These are phyloP conservation scores for Avahi laniger DNA, from an alignment of 2,797 vertebrate genomes.

Conservation along the genomic window DNA sequence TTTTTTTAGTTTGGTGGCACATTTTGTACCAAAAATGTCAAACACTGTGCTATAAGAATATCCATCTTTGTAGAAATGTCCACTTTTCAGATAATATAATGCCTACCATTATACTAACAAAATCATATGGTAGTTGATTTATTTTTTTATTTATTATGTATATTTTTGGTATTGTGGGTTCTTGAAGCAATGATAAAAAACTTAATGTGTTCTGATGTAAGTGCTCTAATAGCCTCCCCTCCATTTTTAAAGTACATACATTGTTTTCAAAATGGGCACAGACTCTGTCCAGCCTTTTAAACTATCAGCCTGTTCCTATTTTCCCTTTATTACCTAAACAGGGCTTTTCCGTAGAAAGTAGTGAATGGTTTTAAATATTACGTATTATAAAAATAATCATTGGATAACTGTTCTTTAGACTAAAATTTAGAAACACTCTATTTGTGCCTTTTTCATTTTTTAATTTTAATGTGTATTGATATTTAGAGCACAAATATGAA, in stretches of 20 bases:
- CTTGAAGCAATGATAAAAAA: constrained; percentile 81
- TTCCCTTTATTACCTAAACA: constrained; percentile 48
- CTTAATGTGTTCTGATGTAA: constrained; percentile 80
- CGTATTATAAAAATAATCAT: constrained; percentile 50
- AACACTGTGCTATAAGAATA: constrained; percentile 84
- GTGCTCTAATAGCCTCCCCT: constrained; percentile 70
- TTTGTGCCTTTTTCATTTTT: constrained; percentile 75
- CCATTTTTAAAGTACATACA: constrained; percentile 66
- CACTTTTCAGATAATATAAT: constrained; percentile 77
- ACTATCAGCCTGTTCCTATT: constrained; percentile 61
- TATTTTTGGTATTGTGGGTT: constrained; percentile 82
- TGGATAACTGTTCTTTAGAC: constrained; percentile 62
- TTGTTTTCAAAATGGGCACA: constrained; percentile 75
- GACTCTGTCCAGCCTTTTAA: constrained; percentile 56
- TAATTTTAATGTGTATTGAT: constrained; percentile 67
- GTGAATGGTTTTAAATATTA: constrained; percentile 72
- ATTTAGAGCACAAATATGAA: constrained; percentile 84
- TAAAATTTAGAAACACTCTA: constrained; percentile 68
- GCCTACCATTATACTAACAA: constrained; percentile 75
- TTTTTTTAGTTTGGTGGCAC: constrained; percentile 74
- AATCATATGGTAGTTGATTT: constrained; percentile 76
- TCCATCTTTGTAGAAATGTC: constrained; percentile 71
- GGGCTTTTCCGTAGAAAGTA: constrained; percentile 64
- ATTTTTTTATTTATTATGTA: constrained; percentile 83
- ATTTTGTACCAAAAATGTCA: constrained; percentile 86